Evolutionary conservation across 1,140 invertebrate species (phyloP).

Genomic region (Solen grandis): DNA sequence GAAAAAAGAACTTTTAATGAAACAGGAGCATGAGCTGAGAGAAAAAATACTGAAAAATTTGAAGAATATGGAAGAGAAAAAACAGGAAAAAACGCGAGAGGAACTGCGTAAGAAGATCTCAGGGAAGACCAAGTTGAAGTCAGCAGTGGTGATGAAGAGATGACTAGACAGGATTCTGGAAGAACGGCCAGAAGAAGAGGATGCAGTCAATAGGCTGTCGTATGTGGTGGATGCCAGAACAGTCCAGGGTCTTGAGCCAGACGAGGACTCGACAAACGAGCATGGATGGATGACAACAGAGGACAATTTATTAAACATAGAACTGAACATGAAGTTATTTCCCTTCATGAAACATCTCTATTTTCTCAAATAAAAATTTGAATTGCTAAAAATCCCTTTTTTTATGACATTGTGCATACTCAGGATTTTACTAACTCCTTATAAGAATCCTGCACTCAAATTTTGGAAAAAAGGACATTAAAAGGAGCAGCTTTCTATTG

Average conservation of each 20-base stretch:
- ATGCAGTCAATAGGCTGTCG: conserved; percentile 2
- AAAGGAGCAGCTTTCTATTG: too few relatives aligned
- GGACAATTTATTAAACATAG: too few relatives aligned
- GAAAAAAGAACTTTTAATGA: conserved; percentile 39
- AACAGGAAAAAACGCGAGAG: conserved; percentile 43
- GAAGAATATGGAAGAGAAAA: conserved; percentile 41
- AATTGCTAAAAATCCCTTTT: too few relatives aligned
- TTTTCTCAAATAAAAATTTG: too few relatives aligned
- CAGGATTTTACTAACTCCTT: too few relatives aligned
- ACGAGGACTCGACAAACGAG: too few relatives aligned
- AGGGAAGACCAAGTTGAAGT: conserved; percentile 49
- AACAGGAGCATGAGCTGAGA: conserved; percentile 51
- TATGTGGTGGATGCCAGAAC: conserved; percentile 31
- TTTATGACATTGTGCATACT: too few relatives aligned
- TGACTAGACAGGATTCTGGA: conserved; percentile 44
- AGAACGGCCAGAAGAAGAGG: conserved; percentile 2
- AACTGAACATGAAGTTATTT: too few relatives aligned
- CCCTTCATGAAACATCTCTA: too few relatives aligned
- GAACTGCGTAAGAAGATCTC: conserved; percentile 36
- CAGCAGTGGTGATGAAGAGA: conserved; percentile 46
- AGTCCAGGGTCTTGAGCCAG: background rate
- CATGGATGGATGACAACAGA: too few relatives aligned
- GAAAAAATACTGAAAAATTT: conserved; percentile 52
- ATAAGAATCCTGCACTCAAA: too few relatives aligned
- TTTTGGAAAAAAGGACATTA: too few relatives aligned